Evolutionary conservation across 1,140 invertebrate species (phyloP).

Genomic region (Drosophila kepulauana): DNA sequence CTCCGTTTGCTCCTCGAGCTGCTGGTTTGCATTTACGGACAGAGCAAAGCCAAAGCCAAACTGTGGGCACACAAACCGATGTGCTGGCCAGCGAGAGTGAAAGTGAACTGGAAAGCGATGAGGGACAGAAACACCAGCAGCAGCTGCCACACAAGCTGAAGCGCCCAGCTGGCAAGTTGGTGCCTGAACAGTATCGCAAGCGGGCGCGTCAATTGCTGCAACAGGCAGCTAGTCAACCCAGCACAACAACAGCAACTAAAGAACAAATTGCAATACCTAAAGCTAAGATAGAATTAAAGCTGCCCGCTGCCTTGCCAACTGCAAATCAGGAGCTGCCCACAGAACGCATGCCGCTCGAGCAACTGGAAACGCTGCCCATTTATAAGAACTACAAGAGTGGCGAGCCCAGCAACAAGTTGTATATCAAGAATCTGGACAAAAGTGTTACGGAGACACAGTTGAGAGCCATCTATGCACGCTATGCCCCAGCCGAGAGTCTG

Average conservation of each 20-base stretch:
- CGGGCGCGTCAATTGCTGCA: constrained; percentile 63
- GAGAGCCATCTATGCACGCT: constrained; percentile 92
- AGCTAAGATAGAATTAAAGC: constrained; percentile 58
- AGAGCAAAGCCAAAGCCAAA: background rate
- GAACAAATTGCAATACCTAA: background rate
- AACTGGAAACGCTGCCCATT: constrained; percentile 91
- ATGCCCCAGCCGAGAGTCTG: constrained; percentile 85
- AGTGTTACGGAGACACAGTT: constrained; percentile 91
- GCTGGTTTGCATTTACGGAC: background rate
- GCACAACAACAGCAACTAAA: background rate
- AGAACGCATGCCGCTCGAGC: constrained; percentile 88
- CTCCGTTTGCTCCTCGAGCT: constrained; percentile 88
- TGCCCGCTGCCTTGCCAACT: constrained; percentile 35
- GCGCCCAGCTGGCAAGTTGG: background rate
- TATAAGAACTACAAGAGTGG: constrained; percentile 95
- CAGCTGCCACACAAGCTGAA: constrained; percentile 76
- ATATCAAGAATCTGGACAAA: constrained; percentile 97
- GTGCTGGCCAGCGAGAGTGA: constrained; percentile 41
- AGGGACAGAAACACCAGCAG: constrained; percentile 1
- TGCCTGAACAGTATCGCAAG: constrained; percentile 39
- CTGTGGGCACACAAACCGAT: constrained; percentile 56
- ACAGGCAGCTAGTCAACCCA: constrained; percentile 23
- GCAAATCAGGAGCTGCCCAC: background rate
- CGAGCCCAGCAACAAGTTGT: constrained; percentile 92
- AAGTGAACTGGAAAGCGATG: constrained; percentile 89